Evolutionary conservation across 2,797 vertebrate species (phyloP), one percentile per base, ranked within the genome.

Genomic region (Galago senegalensis): DNA sequence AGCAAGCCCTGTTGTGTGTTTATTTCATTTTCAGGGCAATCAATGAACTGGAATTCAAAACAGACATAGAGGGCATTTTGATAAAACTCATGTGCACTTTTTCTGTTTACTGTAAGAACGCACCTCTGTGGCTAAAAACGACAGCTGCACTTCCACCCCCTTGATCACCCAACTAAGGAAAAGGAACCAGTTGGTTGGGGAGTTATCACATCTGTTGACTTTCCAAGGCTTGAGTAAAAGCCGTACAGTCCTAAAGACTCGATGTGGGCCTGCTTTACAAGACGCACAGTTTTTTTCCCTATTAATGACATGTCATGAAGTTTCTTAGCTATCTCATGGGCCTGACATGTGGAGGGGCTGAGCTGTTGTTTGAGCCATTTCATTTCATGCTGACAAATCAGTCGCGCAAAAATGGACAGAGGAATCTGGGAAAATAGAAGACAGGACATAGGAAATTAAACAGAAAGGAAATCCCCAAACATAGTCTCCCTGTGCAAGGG

Each of bases 21-120:
- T 75, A 86, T 67, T 80, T 89, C 73, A 56, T 93, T 87, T 85
- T 77, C 83, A 89, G 80, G 73, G 34, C 21, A 65, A 80, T 67
- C 81, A 49, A 3, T 16, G 63, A 27, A 43, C 72, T 34, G 31
- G 89, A 89, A 84, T 65, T 84, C 43, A 37, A 81, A 89, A 63
- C 16, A 86, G 53, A 89, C 12, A 58, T 23, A 46, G 67, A 46
- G 20, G 63, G 58, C 20, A 61, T 83, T 93, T 92, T 87, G 79
- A 61, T 56, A 65, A 89, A 93, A 93, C 21, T 72, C n/a, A 56
- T 31, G 13, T 1, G 11, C 20, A 21, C 34, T 80, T 93, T 72
- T n/a, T 7, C 2, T 10, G 29, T 23, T 43, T 37, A 31, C 53
- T 40, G 25, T 63, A 86, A 93, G 83, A 79, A 29, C 20, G 3